A percentile compares a stretch with the other conserved stretches of the same genome.
phyloP scores from a whole-genome alignment of 2,113 vertebrate genomes.

The Pleuronectes platessa region DNA sequence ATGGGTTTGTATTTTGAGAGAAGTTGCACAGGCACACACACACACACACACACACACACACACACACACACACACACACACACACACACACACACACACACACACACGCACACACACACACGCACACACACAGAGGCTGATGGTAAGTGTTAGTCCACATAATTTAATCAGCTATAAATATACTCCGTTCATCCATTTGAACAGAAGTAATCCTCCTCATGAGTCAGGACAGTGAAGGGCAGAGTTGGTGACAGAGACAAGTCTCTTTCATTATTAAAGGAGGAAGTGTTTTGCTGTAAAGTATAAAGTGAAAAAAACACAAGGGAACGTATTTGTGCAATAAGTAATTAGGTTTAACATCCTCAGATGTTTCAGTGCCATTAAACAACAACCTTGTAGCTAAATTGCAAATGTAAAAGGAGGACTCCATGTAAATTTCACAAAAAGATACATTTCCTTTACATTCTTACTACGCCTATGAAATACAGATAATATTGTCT shows the following conservation, averaged over 20 bases:
- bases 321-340: too few relatives aligned
- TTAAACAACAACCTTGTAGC: too few relatives aligned
- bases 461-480: too few relatives aligned
- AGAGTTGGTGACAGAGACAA: not conserved
- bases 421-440: too few relatives aligned
- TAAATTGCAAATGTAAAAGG: too few relatives aligned
- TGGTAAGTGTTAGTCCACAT: slow-evolving; percentile 46
- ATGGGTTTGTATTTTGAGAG: not conserved
- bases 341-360: too few relatives aligned
- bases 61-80: not conserved
- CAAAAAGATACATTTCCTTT: too few relatives aligned
- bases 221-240: slow-evolving; percentile 18
- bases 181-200: slow-evolving; percentile 32
- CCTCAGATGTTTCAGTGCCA: too few relatives aligned
- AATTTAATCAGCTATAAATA: slow-evolving; percentile 78
- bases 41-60: too few relatives aligned
- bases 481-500: too few relatives aligned
- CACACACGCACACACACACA: not conserved
- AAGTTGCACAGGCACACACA: not conserved
- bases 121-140: not conserved
- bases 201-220: slow-evolving; percentile 66
- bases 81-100: not conserved
- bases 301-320: too few relatives aligned
- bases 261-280: not conserved
- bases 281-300: too few relatives aligned